Percentiles rank a stretch among this genome's conserved stretches.
These are phyloP conservation scores for Lasiurus cinereus DNA, from an alignment of 2,113 vertebrate genomes.

Conservation along the genomic window DNA sequence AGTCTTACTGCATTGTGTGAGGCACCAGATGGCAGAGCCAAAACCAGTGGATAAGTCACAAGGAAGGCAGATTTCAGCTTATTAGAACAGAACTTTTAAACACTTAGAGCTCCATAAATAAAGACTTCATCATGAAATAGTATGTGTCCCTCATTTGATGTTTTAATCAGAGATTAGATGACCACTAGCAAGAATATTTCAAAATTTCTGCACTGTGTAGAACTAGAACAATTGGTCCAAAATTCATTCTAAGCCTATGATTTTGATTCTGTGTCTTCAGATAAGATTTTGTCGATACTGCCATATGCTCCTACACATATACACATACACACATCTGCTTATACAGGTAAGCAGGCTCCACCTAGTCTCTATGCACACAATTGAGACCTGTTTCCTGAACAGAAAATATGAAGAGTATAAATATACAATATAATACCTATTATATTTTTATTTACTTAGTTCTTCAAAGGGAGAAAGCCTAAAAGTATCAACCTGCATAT, in stretches of 20 bases:
- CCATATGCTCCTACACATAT: not conserved
- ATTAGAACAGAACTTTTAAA: not conserved
- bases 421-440: not conserved
- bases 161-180: not conserved
- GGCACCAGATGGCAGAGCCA: not conserved
- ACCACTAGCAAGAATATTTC: not conserved
- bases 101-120: not conserved
- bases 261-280: not conserved
- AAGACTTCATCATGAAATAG: not conserved
- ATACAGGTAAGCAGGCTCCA: not conserved
- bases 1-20: not conserved
- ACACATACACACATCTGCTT: not conserved
- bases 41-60: not conserved
- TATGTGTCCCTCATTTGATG: not conserved
- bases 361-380: not conserved
- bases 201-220: not conserved
- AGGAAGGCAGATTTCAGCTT: not conserved
- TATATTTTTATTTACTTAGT: not conserved
- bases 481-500: not conserved
- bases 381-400: constrained; percentile 1
- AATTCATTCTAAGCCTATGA: not conserved
- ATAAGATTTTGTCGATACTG: not conserved
- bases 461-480: not conserved
- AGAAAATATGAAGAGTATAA: not conserved
- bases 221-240: not conserved